Evolutionary conservation across 2,888 invertebrate species (phyloP).

Genomic region (Nephrotoma appendiculata): DNA sequence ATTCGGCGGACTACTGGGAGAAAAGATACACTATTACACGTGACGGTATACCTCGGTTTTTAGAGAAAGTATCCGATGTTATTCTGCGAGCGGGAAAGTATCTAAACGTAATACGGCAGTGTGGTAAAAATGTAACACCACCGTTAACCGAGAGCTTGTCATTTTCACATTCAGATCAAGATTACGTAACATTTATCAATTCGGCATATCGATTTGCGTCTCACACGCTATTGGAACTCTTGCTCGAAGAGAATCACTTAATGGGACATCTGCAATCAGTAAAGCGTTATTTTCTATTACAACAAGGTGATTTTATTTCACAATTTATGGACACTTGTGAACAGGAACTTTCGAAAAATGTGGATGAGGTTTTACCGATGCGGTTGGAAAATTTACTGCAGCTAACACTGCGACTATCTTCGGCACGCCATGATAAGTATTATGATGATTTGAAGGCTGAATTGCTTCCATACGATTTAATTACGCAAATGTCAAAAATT

Average conservation of each 20-base stretch:
- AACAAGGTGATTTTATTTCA: constrained; percentile 84
- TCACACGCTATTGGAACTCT: constrained; percentile 68
- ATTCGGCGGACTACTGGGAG: constrained; percentile 93
- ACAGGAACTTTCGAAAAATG: constrained; percentile 77
- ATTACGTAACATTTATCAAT: constrained; percentile 60
- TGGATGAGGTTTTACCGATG: constrained; percentile 77
- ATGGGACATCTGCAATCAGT: constrained; percentile 77
- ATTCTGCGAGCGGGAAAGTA: constrained; percentile 94
- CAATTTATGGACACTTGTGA: constrained; percentile 94
- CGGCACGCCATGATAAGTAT: constrained; percentile 82
- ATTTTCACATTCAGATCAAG: constrained; percentile 44
- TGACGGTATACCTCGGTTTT: constrained; percentile 76
- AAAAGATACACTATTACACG: constrained; percentile 74
- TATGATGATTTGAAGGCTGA: constrained; percentile 88
- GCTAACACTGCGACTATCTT: constrained; percentile 73
- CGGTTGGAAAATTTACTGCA: constrained; percentile 82
- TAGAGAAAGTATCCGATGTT: constrained; percentile 72
- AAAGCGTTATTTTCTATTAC: constrained; percentile 77
- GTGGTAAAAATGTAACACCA: constrained; percentile 52
- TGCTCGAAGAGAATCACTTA: constrained; percentile 83
- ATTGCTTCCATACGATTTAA: constrained; percentile 73
- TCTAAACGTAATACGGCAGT: constrained; percentile 88
- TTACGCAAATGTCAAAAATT: constrained; percentile 85
- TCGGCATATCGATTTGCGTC: constrained; percentile 86
- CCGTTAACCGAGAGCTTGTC: constrained; percentile 36